Conservation (phyloP, 2,113 vertebrate species). For the Sterrhoptilus dennistouni region DNA sequence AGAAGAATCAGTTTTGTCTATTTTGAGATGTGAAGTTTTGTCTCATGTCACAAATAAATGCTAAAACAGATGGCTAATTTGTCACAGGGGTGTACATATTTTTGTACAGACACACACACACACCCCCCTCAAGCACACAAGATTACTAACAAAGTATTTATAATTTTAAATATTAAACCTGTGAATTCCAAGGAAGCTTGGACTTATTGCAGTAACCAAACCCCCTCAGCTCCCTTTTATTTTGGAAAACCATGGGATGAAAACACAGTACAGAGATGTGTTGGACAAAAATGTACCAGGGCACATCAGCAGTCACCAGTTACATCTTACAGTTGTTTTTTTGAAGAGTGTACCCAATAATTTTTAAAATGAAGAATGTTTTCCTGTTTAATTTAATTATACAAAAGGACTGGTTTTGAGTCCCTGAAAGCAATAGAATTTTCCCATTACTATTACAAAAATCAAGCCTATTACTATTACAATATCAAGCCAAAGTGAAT, state of each 20-base stretch:
- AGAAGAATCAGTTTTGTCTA: background rate
- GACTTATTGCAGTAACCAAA: background rate
- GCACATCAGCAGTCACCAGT: background rate
- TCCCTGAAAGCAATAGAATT: background rate
- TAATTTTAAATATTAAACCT: background rate
- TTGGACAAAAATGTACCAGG: background rate
- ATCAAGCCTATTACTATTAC: background rate
- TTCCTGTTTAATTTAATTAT: background rate
- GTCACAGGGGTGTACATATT: background rate
- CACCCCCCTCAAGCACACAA: background rate
- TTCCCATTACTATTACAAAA: background rate
- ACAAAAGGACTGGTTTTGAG: background rate
- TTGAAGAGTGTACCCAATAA: background rate
- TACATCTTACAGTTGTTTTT: background rate
- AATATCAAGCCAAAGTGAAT: background rate
- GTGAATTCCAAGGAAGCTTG: background rate
- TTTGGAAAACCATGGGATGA: background rate
- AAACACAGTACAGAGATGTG: background rate
- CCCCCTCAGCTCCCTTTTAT: background rate
- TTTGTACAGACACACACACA: background rate
- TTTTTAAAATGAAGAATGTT: background rate
- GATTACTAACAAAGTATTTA: background rate
- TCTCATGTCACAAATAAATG: slow-evolving; percentile 22
- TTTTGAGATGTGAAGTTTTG: slow-evolving; percentile 22
- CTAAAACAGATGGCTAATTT: slow-evolving; percentile 34